phyloP scores from a whole-genome alignment of 2,888 invertebrate genomes.

The Orthosia gothica region DNA sequence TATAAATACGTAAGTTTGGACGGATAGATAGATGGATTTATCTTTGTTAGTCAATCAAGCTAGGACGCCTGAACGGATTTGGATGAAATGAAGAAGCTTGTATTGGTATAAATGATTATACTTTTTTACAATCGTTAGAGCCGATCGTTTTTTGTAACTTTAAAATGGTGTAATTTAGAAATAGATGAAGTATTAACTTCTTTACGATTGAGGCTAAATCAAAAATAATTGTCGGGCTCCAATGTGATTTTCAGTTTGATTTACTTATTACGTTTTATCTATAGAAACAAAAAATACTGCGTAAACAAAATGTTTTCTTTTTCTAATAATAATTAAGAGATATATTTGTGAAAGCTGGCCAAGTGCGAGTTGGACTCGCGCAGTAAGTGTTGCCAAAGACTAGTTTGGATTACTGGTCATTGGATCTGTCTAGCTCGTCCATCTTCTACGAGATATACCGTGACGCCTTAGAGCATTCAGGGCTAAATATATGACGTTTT shows the following conservation, averaged over 20 bases:
- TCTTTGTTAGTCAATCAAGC: too few species aligned
- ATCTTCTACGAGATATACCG: not conserved
- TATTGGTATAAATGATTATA: too few species aligned
- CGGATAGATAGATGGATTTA: too few species aligned
- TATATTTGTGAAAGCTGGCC: too few species aligned
- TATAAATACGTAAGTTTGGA: too few species aligned
- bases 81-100: too few species aligned
- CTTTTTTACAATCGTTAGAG: not conserved
- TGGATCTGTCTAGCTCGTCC: not conserved
- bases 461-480: not conserved
- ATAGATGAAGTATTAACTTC: not conserved
- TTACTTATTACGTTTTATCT: not conserved
- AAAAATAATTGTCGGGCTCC: conserved; percentile 13
- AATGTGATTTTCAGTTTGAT: not conserved
- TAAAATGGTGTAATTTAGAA: not conserved
- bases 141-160: not conserved
- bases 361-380: too few species aligned
- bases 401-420: not conserved
- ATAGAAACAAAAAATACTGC: not conserved
- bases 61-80: too few species aligned
- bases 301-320: not conserved
- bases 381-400: too few species aligned
- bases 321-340: too few species aligned
- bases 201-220: not conserved
- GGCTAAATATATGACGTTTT: not conserved